A percentile compares a stretch with the other conserved stretches of the same genome.
These are phyloP conservation scores for Scaptodrosophila latifasciaeformis DNA, from an alignment of 2,888 invertebrate genomes.

Conservation along the genomic window DNA sequence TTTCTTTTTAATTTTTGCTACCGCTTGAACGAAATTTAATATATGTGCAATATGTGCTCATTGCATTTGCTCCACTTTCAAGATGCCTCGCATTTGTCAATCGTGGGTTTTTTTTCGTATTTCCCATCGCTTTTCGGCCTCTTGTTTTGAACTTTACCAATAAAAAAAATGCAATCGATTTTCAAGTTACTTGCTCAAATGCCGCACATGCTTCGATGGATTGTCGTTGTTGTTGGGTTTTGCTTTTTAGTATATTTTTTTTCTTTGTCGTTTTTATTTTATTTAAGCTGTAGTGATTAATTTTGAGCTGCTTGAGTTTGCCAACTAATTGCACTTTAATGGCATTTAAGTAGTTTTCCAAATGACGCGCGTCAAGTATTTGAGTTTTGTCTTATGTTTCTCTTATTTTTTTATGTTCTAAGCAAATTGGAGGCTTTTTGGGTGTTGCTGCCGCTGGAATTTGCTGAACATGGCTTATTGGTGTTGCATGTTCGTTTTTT, in stretches of 20 bases:
- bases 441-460: background rate
- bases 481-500: background rate
- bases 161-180: conserved; percentile 38
- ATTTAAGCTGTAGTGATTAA: conserved; percentile 3
- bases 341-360: conserved; percentile 5
- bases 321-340: conserved; percentile 9
- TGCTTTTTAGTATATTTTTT: background rate
- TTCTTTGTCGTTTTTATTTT: background rate
- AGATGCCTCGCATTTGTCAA: conserved; percentile 64
- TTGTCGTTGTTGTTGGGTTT: background rate
- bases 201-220: conserved; percentile 51
- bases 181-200: conserved; percentile 33
- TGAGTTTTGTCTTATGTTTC: background rate
- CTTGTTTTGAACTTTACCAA: conserved; percentile 32
- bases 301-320: conserved; percentile 2
- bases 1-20: conserved; percentile 7
- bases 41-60: conserved; percentile 15
- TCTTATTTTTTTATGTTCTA: background rate
- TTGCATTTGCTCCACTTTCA: conserved; percentile 50
- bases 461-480: background rate
- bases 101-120: conserved; percentile 15
- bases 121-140: conserved; percentile 25
- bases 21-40: conserved; percentile 1
- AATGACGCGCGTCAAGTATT: background rate
- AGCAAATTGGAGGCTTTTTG: background rate